Evolutionary conservation across 2,888 invertebrate genomes (phyloP), one percentile per base, ranked within the genome.

Genomic region (Syrphus vitripennis): DNA sequence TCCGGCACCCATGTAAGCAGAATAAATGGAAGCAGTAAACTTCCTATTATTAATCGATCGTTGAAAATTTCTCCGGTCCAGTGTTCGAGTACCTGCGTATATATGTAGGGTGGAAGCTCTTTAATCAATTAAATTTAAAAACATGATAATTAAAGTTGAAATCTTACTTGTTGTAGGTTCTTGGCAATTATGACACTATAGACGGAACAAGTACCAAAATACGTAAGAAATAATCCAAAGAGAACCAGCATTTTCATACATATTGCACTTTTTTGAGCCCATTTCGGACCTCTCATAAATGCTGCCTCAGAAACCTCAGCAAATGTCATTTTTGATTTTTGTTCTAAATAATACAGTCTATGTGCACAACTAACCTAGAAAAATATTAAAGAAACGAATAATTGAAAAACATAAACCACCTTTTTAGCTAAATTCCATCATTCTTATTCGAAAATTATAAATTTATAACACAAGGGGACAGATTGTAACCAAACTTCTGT

Each of bases 181-280:
- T 94, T 95, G 0, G 98, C 97, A 69, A 99, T 96, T 91, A 99
- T 98, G 0, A 99, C 97, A 2, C 98, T 95, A 91, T 99, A 99
- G 29, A 98, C 98, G 89, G 98, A 98, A 94, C 99, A 99, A 88
- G 99, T 99, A 61, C 98, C 98, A 90, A 98, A 97, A 92, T 99
- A 99, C 1, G 99, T 98, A 45, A 97, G 93, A 90, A 98, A 97
- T 81, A 99, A 78, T 40, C 91, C 91, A 80, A 90, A 90, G 34
- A 91, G 88, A 88, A 92, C 91, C 16, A 90, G 89, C 74, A 91
- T 91, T 88, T 91, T 92, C 12, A 91, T 90, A 50, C 90, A 87
- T 65, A 93, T 93, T 1, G 95, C 95, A 92, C 95, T 96, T 86
- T 92, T 93, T 87, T 94, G 94, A 3, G 95, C 93, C 93, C 94